phyloP scores from a whole-genome alignment of 2,797 vertebrate species.

The Pseudomugil tenellus region DNA sequence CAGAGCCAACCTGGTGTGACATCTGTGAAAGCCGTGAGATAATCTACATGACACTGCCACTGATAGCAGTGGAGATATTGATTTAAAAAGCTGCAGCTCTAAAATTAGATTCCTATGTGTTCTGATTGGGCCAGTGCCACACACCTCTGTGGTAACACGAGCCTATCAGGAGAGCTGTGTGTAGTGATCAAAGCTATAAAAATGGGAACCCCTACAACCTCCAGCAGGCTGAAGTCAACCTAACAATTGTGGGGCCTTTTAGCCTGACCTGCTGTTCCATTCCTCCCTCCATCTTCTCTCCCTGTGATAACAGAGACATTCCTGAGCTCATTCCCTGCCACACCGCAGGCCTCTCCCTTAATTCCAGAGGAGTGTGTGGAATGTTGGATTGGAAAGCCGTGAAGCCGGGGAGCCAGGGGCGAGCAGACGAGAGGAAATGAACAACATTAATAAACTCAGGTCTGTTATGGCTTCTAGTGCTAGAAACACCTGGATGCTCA shows the following conservation, averaged over 20 bases:
- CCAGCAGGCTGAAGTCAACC: constrained; percentile 51
- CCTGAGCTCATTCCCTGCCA: constrained; percentile 77
- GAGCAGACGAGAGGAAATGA: constrained; percentile 78
- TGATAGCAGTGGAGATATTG: constrained; percentile 74
- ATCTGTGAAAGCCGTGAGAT: constrained; percentile 76
- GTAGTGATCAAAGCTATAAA: constrained; percentile 59
- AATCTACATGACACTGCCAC: constrained; percentile 79
- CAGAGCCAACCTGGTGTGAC: constrained; percentile 77
- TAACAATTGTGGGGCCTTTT: constrained; percentile 45
- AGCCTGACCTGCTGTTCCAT: constrained; percentile 69
- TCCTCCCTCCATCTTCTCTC: constrained; percentile 71
- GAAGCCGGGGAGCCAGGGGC: constrained; percentile 53
- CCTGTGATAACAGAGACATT: constrained; percentile 82
- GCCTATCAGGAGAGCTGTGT: constrained; percentile 34
- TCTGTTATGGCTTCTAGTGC: constrained; percentile 60
- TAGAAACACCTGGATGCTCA: constrained; percentile 57
- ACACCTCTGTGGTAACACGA: constrained; percentile 54
- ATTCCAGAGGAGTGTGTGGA: constrained; percentile 80
- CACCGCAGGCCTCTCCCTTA: constrained; percentile 78
- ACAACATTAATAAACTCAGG: constrained; percentile 73
- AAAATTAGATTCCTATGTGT: constrained; percentile 74
- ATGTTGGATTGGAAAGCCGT: constrained; percentile 70
- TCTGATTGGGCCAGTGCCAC: constrained; percentile 53
- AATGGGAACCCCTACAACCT: constrained; percentile 47
- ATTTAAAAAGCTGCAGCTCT: constrained; percentile 80